Base-by-base conservation (phyloP, 1,140 invertebrate genomes). In the Liolophura sinensis region DNA sequence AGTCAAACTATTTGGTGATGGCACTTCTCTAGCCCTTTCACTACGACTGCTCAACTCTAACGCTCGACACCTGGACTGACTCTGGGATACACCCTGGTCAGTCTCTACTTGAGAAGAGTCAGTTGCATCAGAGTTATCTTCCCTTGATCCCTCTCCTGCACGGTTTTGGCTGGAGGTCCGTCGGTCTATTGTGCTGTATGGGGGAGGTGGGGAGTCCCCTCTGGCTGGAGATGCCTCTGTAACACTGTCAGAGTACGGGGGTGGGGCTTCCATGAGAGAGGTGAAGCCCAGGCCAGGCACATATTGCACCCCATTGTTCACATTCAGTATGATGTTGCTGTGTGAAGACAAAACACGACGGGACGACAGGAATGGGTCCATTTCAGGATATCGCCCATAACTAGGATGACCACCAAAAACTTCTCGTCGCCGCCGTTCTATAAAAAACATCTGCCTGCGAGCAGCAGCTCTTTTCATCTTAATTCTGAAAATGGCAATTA, bases 101-200 rank as follows among this genome's bases (percentile, higher is more conserved):
- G 31, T 40, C 31, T 3, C 31, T 40, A 3, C 31, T 40, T 40
- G 31, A 40, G 31, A 3, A 40, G 31, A 40, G 9, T 40, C 9
- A 40, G 31, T 9, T 9, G 9, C 9, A 40, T 40, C 31, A 40
- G 31, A 40, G 31, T 40, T 40, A 40, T 40, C 31, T 9, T 9
- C 31, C 31, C 31, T 40, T 40, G 31, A 40, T 9, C 31, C 31
- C 9, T 40, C 31, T 40, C 9, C 3, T 9, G 3, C 31, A 3
- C 31, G 31, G 31, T 40, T 40, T 40, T 40, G 31, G 31, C 31
- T 40, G 31, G 31, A 3, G 31, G 31, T 40, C 31, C 31, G 68
- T 51, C 74, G 71, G 62, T 81, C 79, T 56, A 81, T 71, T n/a
- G 79, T 81, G 60, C 79, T 81, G 63, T 81, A 81, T 16, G 74